Conservation (phyloP, 92 coral and sea anemone genomes). For the Palythoa caribaeorum region DNA sequence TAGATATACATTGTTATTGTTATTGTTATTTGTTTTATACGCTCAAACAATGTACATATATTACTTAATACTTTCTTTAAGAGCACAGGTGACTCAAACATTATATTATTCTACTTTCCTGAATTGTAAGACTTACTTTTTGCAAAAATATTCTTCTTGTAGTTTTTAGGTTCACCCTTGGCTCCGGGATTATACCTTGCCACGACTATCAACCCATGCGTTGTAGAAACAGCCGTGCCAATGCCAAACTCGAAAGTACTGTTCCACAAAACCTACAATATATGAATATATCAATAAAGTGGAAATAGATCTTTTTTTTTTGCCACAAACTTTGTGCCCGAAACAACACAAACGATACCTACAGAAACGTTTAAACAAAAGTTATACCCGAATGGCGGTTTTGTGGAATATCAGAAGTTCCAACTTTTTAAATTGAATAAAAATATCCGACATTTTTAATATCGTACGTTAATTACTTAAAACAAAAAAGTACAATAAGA, state of each 20-base stretch:
- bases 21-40: too few relatives aligned
- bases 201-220: constrained; percentile 13
- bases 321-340: background rate
- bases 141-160: background rate
- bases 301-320: background rate
- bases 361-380: too few relatives aligned
- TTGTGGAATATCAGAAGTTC: too few relatives aligned
- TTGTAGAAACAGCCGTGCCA: constrained; percentile 25
- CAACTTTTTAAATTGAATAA: too few relatives aligned
- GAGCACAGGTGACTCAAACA: too few relatives aligned
- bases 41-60: too few relatives aligned
- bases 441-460: too few relatives aligned
- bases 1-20: too few relatives aligned
- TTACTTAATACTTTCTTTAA: too few relatives aligned
- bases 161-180: background rate
- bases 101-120: background rate
- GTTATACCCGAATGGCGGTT: too few relatives aligned
- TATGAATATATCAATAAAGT: background rate
- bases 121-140: background rate
- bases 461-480: too few relatives aligned
- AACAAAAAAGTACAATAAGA: too few relatives aligned
- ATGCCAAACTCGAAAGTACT: constrained; percentile 28
- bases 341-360: background rate
- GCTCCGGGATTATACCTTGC: constrained; percentile 34
- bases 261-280: constrained; percentile 23